These are phyloP conservation scores for Microchrysa polita DNA, from an alignment of 2,888 invertebrate species.

Conservation along the genomic window DNA sequence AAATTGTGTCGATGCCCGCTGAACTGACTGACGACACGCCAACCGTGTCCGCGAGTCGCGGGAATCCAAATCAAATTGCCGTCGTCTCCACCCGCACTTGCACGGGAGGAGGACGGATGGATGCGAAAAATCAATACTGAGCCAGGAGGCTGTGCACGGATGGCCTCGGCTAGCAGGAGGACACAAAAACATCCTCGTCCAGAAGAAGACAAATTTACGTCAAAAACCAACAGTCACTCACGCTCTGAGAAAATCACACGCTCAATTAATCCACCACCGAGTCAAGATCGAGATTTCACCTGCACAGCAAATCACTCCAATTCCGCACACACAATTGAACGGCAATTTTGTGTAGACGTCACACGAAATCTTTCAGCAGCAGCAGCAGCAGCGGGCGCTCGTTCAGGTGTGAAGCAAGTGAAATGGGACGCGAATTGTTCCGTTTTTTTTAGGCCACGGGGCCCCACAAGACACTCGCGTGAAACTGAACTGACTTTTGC, in stretches of 20 bases:
- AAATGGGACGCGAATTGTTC: neutral
- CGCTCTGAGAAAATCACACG: too few species aligned
- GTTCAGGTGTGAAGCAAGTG: constrained; percentile 43
- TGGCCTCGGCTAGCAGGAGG: neutral
- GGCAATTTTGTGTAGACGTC: constrained; percentile 42
- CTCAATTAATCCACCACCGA: too few species aligned
- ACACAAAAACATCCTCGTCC: neutral
- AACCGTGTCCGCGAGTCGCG: neutral
- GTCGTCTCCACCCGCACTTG: neutral
- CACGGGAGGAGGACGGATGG: too few species aligned
- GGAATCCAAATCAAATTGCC: neutral
- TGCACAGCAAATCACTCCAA: constrained; percentile 18
- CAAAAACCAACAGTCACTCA: too few species aligned
- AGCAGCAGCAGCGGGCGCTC: too few species aligned
- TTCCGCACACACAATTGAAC: constrained; percentile 9
- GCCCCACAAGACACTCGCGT: neutral
- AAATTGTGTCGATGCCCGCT: constrained; percentile 19
- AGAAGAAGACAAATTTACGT: neutral
- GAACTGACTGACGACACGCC: constrained; percentile 1
- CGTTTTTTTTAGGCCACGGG: constrained; percentile 35
- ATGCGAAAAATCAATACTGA: constrained; percentile 38
- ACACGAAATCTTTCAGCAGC: too few species aligned
- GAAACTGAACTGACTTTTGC: neutral
- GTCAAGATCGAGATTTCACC: constrained; percentile 39
- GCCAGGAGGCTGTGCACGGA: constrained; percentile 19